Base-by-base conservation (phyloP, 2,888 invertebrate genomes). In the Agapostemon virescens region DNA sequence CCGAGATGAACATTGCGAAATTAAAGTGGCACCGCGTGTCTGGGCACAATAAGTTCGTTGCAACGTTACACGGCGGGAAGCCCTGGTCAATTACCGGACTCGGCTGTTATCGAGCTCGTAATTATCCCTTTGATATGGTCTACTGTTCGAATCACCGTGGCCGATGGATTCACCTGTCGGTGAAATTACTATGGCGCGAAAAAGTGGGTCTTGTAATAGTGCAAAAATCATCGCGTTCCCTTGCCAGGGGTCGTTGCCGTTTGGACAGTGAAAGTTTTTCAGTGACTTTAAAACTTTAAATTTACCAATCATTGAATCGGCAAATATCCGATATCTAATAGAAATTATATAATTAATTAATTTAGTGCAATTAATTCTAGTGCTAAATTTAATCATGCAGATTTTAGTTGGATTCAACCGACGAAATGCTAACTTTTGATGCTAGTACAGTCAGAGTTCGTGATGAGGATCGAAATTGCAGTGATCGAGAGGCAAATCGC, bases 101-200 rank as follows among this genome's bases (percentile, higher is more conserved):
- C 40, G 52, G 71, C 49, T 63, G 67, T 74, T 79, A 74, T 76
- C 73, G 72, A 78, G 69, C 15, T 26, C 33, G 75, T 80, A 85
- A 81, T 85, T 80, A 74, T 84, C 71, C 70, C 77, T 80, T 74
- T 69, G 74, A 80, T 77, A 82, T 40, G 70, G 42, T 73, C 63
- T 72, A 75, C 74, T 77, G 64, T 55, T 66, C 17, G 70, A 26
- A 70, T 61, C 70, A 42, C n/a, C 42, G 42, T n/a, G 20, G 30
- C 30, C n/a, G 36, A 70, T 20, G 49, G 42, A 66, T 66, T 72
- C 72, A n/a, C 45, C 36, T 64, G 72, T 64, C 49, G 23, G 17
- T 17, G n/a, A 42, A 40, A 61, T 70, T 70, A 33, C 26, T 1
- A 30, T 15, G 42, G 15, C 42, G 58, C 58, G 33, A 33, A 61